Evolutionary conservation across 2,113 vertebrate genomes (phyloP).

Genomic region (Passer montanus): DNA sequence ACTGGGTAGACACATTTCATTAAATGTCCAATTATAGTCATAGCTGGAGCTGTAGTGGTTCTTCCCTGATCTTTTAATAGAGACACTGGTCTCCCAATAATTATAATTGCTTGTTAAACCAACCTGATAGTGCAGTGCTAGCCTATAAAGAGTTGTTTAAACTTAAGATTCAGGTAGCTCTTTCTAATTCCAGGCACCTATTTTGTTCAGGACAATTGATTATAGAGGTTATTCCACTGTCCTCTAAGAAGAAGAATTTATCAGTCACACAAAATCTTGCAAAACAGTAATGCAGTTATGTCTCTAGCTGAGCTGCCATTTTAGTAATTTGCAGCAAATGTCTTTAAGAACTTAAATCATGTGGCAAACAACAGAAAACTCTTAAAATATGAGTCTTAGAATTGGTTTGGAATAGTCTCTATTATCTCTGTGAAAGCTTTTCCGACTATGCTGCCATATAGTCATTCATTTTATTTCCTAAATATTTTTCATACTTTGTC

Average conservation of each 20-base stretch:
- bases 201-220: not conserved
- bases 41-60: not conserved
- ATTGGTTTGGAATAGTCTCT: not conserved
- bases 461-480: not conserved
- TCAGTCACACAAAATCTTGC: not conserved
- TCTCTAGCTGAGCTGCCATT: not conserved
- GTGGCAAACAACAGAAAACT: not conserved
- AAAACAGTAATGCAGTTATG: not conserved
- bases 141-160: not conserved
- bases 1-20: not conserved
- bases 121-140: not conserved
- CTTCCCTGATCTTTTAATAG: not conserved
- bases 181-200: not conserved
- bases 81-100: not conserved
- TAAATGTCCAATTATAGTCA: constrained; percentile 20
- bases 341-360: not conserved
- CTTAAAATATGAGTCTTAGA: not conserved
- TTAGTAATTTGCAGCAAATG: not conserved
- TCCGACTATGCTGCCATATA: not conserved
- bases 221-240: not conserved
- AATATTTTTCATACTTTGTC: not conserved
- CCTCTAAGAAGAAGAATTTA: not conserved
- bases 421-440: not conserved
- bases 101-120: constrained; percentile 3
- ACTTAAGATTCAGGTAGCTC: not conserved